A percentile compares a stretch with the other conserved stretches of the same genome.
Evolutionary conservation across 2,113 vertebrate species (phyloP).

Genomic region (Camelus bactrianus): DNA sequence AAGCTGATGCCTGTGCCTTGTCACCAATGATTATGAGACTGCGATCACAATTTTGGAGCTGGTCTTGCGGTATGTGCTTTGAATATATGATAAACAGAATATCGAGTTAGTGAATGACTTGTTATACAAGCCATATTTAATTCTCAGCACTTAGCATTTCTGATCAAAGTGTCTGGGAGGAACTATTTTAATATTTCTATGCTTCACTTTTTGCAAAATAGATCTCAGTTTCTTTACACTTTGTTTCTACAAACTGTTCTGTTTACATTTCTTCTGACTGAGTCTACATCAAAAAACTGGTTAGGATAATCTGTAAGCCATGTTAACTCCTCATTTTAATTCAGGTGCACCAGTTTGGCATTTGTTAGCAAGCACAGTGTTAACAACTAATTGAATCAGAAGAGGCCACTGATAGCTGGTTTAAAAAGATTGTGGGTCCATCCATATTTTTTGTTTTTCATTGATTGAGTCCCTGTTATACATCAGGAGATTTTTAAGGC

Average conservation of each 20-base stretch:
- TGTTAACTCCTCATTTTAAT: not conserved
- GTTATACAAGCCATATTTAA: not conserved
- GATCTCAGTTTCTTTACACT: not conserved
- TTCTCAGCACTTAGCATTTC: not conserved
- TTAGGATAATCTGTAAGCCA: not conserved
- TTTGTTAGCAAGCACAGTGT: not conserved
- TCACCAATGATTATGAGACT: not conserved
- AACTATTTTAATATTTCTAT: not conserved
- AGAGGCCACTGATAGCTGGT: not conserved
- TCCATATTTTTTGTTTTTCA: not conserved
- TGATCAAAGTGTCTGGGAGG: not conserved
- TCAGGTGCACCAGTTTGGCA: not conserved
- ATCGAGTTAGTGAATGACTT: not conserved
- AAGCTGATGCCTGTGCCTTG: not conserved
- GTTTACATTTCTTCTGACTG: not conserved
- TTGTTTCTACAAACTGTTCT: not conserved
- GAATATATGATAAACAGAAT: not conserved
- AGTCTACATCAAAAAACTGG: not conserved
- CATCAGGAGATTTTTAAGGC: not conserved
- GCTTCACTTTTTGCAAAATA: not conserved
- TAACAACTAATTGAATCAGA: conserved; percentile 33
- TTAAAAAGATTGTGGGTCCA: not conserved
- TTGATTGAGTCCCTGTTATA: not conserved
- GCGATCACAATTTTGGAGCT: not conserved
- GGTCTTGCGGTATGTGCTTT: not conserved